phyloP scores from a whole-genome alignment of 2,888 invertebrate genomes.

The Aporophyla lueneburgensis region DNA sequence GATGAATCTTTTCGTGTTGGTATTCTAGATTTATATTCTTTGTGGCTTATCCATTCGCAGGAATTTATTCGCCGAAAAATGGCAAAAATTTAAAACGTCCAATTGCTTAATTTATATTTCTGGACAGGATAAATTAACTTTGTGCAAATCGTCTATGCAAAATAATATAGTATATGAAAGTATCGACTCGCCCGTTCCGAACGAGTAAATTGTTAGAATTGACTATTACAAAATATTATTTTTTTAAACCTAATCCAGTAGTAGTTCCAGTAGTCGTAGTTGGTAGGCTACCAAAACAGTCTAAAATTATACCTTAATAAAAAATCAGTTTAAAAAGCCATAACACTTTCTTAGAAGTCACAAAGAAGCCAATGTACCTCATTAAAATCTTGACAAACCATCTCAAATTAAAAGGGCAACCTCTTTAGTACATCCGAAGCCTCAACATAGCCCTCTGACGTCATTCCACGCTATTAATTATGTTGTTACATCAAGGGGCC shows the following conservation, averaged over 20 bases:
- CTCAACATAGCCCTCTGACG: constrained; percentile 16
- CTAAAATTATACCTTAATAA: background rate
- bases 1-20: background rate
- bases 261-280: too few relatives aligned
- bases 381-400: constrained; percentile 1
- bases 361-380: background rate
- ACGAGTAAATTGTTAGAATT: too few relatives aligned
- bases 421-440: constrained; percentile 34
- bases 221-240: too few relatives aligned
- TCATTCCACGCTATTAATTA: constrained; percentile 56
- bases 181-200: too few relatives aligned
- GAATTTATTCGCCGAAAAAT: too few relatives aligned
- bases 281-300: background rate
- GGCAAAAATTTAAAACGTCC: too few relatives aligned
- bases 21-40: background rate
- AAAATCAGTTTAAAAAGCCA: background rate
- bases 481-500: constrained; percentile 57
- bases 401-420: constrained; percentile 32
- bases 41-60: background rate
- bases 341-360: background rate
- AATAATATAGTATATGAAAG: too few relatives aligned
- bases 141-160: too few relatives aligned
- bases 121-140: too few relatives aligned
- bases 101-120: too few relatives aligned
- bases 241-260: too few relatives aligned